Evolutionary conservation across 2,888 invertebrate species (phyloP), one percentile per base, ranked within the genome.

Genomic region (Eucera pruinosa): DNA sequence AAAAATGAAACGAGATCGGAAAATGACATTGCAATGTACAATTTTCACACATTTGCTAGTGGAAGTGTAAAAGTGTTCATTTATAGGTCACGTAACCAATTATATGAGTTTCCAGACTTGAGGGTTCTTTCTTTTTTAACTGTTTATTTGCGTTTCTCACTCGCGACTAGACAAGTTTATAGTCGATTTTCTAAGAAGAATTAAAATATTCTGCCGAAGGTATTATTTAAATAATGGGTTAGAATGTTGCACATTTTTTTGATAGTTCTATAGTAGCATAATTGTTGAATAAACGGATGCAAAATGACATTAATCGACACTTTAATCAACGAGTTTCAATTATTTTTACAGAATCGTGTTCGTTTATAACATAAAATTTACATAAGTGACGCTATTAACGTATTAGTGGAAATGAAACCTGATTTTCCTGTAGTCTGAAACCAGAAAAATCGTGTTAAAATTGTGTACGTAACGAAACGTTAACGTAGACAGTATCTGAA

Each of bases 171-270:
- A 20, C 30, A 4, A 18, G 18, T 30, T 45, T 9, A 15, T 30
- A 45, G 18, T 30, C 11, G 18, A 1, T 20, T 45, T 20, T 15
- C 9, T 1, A 45, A n/a, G 13, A 7, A 4, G 1, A 4, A 15
- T 30, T 2, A 27, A 60, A 45, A 60, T 30, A 13, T 27, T 18
- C 13, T 9, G n/a, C 20, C 27, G 2, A 30, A 30, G 13, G 43
- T 60, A 20, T 20, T 7, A 60, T 45, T 60, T 60, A 30, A 27
- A 60, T 60, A 60, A 9, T 4, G 13, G 57, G 41, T 57, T 57
- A n/a, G 23, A 64, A 52, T 52, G 4, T 27, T 52, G 18, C 18
- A 64, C n/a, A 23, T 39, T 64, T 13, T 20, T 20, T n/a, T 30
- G 2, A 13, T 9, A 15, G 15, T n/a, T n/a, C n/a, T n/a, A n/a